Conservation (phyloP, 92 coral and sea anemone species). For the Heteractis magnifica region DNA sequence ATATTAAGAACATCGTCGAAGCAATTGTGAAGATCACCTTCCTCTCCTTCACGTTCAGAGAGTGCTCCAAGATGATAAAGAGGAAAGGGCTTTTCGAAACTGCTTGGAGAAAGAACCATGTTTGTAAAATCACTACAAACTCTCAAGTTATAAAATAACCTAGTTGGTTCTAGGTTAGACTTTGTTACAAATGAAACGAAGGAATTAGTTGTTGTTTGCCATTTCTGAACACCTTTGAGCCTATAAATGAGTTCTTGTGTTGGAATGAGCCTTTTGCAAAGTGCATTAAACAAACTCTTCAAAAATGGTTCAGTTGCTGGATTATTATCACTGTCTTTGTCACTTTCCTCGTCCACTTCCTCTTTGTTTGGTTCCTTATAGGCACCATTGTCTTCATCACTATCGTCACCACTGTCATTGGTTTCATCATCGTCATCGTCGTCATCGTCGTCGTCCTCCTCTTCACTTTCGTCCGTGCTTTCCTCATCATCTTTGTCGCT, state of each 20-base stretch:
- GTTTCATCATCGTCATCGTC: constrained; percentile 7
- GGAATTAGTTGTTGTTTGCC: constrained; percentile 56
- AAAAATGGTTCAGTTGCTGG: constrained; percentile 14
- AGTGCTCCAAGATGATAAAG: constrained; percentile 51
- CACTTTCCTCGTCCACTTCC: constrained; percentile 8
- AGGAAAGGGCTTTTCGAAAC: constrained; percentile 21
- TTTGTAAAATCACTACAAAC: constrained; percentile 69
- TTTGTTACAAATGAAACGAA: constrained; percentile 61
- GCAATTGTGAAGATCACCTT: constrained; percentile 34
- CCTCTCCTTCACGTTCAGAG: constrained; percentile 38
- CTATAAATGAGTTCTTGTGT: constrained; percentile 32
- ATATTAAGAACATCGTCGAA: no score
- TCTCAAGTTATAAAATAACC: constrained; percentile 53
- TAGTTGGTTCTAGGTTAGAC: constrained; percentile 39
- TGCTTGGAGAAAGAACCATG: constrained; percentile 44
- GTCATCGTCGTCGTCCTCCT: background rate
- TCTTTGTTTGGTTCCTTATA: background rate
- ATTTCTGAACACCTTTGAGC: constrained; percentile 37
- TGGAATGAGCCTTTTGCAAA: constrained; percentile 65
- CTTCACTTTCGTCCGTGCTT: constrained; percentile 1
- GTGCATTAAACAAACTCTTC: constrained; percentile 43
- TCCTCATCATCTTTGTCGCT: background rate
- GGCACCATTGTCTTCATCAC: background rate
- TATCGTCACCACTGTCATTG: background rate
- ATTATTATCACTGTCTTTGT: constrained; percentile 4